Base-by-base conservation (phyloP, 2,888 invertebrate species). In the Biston betularia region DNA sequence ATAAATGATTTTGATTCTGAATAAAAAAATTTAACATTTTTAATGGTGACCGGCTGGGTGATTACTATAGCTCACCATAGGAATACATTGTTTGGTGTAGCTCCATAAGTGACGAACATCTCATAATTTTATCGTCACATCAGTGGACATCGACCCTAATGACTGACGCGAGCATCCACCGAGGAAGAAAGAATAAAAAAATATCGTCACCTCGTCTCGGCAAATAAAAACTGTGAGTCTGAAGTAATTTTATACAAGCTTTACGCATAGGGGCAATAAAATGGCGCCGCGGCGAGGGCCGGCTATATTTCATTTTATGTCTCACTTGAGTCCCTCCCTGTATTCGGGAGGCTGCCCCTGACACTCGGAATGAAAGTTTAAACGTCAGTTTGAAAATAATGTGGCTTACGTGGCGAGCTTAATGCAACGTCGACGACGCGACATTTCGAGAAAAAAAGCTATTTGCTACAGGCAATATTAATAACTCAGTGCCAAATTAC, bases 241-340 rank as follows among this genome's bases (percentile, higher is more conserved):
- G 76, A 77, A 87, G 89, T 68, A 68, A 68, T 68, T 68, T 68
- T 92, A 90, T 87, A 89, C 90, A 88, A 88, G 88, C 87, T 85
- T 87, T 89, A 89, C 89, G 89, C 90, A 90, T 87, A 84, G 87
- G 86, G 81, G 87, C 87, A 89, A 90, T 92, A 92, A 92, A 91
- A 89, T 84, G 84, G 82, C 85, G 84, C 80, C 87, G 79, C 82
- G 77, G 79, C 76, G 81, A 85, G 82, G 78, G 79, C 75, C 78
- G 80, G 82, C 82, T 85, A 89, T 92, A 90, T 89, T 89, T 90
- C 91, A 91, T 89, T 84, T 86, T 81, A 82, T 82, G 84, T 84
- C 84, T 84, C 82, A 78, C 79, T 80, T 75, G 79, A 74, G 79
- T 68, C 72, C 50, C 48, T n/a, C 68, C 68, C 61, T 65, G 75